Conservation (phyloP, 92 coral and sea anemone genomes). For the Plumapathes pennacea region DNA sequence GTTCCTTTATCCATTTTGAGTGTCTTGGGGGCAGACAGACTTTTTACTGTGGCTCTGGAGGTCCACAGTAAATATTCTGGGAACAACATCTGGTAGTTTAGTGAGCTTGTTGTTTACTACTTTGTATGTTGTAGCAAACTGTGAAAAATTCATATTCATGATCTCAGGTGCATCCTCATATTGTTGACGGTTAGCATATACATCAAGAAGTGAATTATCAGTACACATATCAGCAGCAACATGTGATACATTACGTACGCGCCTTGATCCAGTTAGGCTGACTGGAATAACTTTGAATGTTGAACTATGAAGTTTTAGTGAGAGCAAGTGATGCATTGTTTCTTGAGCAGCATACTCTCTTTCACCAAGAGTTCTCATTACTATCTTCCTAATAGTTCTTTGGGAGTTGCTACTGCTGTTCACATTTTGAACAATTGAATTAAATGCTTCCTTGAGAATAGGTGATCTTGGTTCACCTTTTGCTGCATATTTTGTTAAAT, state of each 20-base stretch:
- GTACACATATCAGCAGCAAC: slow-evolving; percentile 12
- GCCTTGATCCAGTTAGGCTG: slow-evolving; percentile 60
- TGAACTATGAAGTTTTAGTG: slow-evolving; percentile 62
- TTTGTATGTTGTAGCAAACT: slow-evolving; percentile 59
- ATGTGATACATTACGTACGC: slow-evolving; percentile 2
- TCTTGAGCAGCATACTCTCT: slow-evolving; percentile 67
- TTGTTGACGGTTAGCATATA: slow-evolving; percentile 34
- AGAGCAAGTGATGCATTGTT: slow-evolving; percentile 55
- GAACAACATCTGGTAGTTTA: slow-evolving; percentile 47
- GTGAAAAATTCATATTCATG: slow-evolving; percentile 34
- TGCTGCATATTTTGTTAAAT: slow-evolving; percentile 59
- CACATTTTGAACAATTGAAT: slow-evolving; percentile 15
- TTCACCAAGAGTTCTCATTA: slow-evolving; percentile 61
- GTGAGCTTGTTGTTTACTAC: slow-evolving; percentile 44
- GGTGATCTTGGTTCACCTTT: slow-evolving; percentile 49
- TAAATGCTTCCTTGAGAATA: slow-evolving; percentile 36
- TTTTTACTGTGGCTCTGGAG: slow-evolving; percentile 39
- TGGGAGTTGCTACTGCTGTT: slow-evolving; percentile 29
- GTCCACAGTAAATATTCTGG: slow-evolving; percentile 44
- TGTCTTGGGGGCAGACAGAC: slow-evolving; percentile 35
- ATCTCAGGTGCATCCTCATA: slow-evolving; percentile 34
- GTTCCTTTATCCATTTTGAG: slow-evolving; percentile 25
- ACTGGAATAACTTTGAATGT: slow-evolving; percentile 60
- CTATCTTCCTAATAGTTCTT: slow-evolving; percentile 30
- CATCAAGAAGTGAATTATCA: slow-evolving; percentile 28